Evolutionary conservation across 2,113 vertebrate genomes (phyloP).

Genomic region (Ursus arctos): DNA sequence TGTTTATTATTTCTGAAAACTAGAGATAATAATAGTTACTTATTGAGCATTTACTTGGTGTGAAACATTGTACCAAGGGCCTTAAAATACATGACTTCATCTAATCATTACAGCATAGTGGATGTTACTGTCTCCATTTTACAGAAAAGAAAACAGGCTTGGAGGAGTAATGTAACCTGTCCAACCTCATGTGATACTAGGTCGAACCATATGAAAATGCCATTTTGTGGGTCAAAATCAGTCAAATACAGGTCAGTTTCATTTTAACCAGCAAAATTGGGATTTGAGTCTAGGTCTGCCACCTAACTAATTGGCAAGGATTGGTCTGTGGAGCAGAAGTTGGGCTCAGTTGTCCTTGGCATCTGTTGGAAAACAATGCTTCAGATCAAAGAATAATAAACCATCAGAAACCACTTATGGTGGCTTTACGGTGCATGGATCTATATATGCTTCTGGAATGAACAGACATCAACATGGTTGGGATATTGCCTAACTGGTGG

Average conservation of each 20-base stretch:
- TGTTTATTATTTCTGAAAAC: constrained; percentile 12
- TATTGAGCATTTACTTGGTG: background rate
- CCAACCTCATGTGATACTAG: background rate
- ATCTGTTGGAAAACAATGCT: background rate
- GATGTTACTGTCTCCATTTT: background rate
- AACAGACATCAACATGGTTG: background rate
- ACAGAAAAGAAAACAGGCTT: constrained; percentile 5
- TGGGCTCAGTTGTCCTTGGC: background rate
- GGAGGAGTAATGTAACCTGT: background rate
- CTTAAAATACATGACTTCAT: constrained; percentile 1
- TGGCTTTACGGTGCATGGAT: background rate
- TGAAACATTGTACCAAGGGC: background rate
- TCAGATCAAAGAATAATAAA: background rate
- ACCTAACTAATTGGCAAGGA: background rate
- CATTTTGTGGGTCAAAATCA: background rate
- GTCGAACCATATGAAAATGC: background rate
- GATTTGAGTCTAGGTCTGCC: background rate
- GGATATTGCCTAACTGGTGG: background rate
- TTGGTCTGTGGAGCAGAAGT: background rate
- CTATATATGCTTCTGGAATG: background rate
- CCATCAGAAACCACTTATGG: background rate
- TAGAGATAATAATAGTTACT: background rate
- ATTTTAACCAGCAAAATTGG: constrained; percentile 15
- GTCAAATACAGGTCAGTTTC: background rate
- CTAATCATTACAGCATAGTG: background rate